Percentiles rank a stretch among this genome's conserved stretches.
Conservation (phyloP, 2,113 vertebrate species). For the Misgurnus anguillicaudatus region DNA sequence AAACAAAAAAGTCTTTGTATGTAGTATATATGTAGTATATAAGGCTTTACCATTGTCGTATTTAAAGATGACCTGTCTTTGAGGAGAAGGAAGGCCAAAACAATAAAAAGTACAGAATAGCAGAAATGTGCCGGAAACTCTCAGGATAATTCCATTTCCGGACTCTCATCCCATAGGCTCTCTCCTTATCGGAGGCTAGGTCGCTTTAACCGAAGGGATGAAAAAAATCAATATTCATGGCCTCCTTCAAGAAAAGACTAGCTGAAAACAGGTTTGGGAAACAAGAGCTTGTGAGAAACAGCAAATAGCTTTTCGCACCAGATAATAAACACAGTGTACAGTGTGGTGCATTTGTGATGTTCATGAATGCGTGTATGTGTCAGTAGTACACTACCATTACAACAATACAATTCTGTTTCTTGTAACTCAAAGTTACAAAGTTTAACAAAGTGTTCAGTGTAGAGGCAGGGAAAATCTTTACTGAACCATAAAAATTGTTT, state of each 20-base stretch:
- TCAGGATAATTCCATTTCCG: neutral
- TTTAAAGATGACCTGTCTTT: neutral
- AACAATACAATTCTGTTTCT: neutral
- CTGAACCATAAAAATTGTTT: neutral
- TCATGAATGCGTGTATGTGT: slow-evolving; percentile 5
- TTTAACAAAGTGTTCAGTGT: neutral
- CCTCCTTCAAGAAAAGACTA: slow-evolving; percentile 45
- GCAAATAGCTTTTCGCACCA: slow-evolving; percentile 57
- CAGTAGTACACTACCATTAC: neutral
- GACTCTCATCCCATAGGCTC: slow-evolving; percentile 15
- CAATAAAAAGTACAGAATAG: neutral
- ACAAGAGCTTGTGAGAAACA: slow-evolving; percentile 43
- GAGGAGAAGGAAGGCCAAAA: neutral
- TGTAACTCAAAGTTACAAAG: neutral
- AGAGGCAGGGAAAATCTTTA: slow-evolving; percentile 23
- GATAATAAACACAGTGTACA: slow-evolving; percentile 48
- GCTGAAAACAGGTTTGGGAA: slow-evolving; percentile 23
- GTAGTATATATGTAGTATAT: too few relatives aligned
- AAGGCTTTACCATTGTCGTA: neutral
- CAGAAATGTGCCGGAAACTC: neutral
- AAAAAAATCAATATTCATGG: slow-evolving; percentile 53
- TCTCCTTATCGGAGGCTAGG: slow-evolving; percentile 13
- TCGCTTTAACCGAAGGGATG: slow-evolving; percentile 33
- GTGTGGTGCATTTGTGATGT: slow-evolving; percentile 36
- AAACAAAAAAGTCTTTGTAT: too few relatives aligned